These are phyloP conservation scores for Pipa parva DNA, from an alignment of 2,113 vertebrate species.

Conservation along the genomic window DNA sequence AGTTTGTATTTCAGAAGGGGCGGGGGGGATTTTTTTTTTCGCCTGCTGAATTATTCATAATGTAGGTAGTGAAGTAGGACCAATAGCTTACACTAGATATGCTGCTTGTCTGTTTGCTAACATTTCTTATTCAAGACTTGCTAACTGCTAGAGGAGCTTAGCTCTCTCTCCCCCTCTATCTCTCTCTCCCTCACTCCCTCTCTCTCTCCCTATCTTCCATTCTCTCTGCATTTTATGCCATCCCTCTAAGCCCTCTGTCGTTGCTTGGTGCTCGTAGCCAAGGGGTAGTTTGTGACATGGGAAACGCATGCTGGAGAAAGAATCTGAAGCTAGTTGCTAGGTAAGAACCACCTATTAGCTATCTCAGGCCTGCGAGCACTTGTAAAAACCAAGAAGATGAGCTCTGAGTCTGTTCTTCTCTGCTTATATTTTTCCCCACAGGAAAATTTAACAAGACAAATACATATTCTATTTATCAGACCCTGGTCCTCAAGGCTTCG, in stretches of 20 bases:
- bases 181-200: conserved; percentile 41
- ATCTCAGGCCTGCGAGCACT: conserved; percentile 52
- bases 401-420: conserved; percentile 53
- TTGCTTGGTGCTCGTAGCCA: conserved; percentile 67
- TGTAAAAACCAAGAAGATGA: conserved; percentile 42
- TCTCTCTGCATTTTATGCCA: conserved; percentile 67
- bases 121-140: conserved; percentile 94
- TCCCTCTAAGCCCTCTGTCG: conserved; percentile 76
- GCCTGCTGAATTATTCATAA: conserved; percentile 86
- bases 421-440: conserved; percentile 51
- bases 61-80: conserved; percentile 72
- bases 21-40: conserved; percentile 49
- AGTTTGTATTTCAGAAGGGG: conserved; percentile 30
- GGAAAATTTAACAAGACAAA: conserved; percentile 56
- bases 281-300: conserved; percentile 53
- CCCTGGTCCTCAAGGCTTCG: conserved; percentile 32
- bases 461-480: conserved; percentile 6
- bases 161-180: conserved; percentile 64
- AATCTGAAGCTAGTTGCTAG: conserved; percentile 48
- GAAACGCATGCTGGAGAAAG: conserved; percentile 48
- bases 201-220: conserved; percentile 50
- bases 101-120: conserved; percentile 87
- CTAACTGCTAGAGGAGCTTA: conserved; percentile 87
- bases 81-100: conserved; percentile 85
- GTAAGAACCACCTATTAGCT: conserved; percentile 53